Conservation (phyloP, 53 echinoderm and acorn worm species). For the Glandiceps talaboti region DNA sequence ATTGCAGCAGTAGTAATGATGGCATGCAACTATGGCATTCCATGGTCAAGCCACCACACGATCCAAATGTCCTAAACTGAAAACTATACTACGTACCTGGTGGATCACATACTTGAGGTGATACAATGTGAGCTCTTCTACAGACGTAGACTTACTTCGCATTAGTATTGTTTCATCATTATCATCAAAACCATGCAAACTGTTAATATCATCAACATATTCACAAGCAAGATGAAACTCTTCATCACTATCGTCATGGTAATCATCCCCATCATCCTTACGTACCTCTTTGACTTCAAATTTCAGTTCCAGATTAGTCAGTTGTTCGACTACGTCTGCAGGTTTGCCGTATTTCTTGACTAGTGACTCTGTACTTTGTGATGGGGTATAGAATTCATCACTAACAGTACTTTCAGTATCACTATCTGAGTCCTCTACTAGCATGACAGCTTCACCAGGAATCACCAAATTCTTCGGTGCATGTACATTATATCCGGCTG, state of each 20-base stretch:
- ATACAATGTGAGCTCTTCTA: no score
- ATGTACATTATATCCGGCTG: background rate
- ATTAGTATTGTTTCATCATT: no score
- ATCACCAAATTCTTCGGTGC: background rate
- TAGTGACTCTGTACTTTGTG: background rate
- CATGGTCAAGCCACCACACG: no score
- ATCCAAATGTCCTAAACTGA: no score
- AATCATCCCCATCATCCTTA: background rate
- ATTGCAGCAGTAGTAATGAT: no score
- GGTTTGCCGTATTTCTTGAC: slow-evolving; percentile 2
- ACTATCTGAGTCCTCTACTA: background rate
- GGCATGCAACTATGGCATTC: no score
- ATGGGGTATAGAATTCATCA: background rate
- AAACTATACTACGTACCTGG: no score
- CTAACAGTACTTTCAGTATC: background rate
- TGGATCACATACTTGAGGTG: no score
- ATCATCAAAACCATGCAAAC: no score
- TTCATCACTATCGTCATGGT: background rate
- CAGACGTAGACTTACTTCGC: no score
- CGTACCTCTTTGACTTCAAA: slow-evolving; percentile 94
- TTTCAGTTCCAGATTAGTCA: slow-evolving; percentile 69
- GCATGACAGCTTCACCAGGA: background rate
- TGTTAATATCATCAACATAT: no score
- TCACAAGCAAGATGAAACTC: background rate
- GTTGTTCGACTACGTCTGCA: slow-evolving; percentile 29